These are phyloP conservation scores for Phyllostomus discolor DNA, from an alignment of 2,113 vertebrate genomes.

Conservation along the genomic window DNA sequence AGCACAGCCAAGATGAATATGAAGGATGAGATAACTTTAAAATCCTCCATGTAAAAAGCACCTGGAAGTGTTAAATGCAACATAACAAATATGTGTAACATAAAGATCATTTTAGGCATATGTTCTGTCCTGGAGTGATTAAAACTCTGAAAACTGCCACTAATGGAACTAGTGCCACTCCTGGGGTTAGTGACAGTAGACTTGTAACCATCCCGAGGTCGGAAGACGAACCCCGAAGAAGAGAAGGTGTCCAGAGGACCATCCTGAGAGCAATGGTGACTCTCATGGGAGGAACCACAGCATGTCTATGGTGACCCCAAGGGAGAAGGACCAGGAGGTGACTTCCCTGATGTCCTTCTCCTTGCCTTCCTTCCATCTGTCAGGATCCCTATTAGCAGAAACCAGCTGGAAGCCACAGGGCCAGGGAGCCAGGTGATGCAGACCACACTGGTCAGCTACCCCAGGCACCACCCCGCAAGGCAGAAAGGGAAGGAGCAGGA, in stretches of 20 bases:
- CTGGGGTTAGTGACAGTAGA: too few species aligned
- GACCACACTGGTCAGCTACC: too few species aligned
- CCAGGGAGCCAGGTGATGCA: rapidly evolving
- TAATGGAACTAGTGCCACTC: background rate
- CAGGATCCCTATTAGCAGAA: background rate
- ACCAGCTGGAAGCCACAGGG: background rate
- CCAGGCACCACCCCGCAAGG: background rate
- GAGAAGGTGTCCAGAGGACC: too few species aligned
- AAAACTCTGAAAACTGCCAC: background rate
- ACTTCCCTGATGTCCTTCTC: background rate
- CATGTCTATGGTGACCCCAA: too few species aligned
- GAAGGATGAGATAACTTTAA: background rate
- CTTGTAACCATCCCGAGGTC: background rate
- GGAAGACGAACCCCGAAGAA: background rate
- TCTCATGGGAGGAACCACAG: background rate
- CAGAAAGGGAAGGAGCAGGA: background rate
- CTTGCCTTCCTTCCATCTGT: background rate
- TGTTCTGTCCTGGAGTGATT: background rate
- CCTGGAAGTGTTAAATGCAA: background rate
- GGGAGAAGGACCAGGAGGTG: background rate
- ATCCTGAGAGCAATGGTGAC: background rate
- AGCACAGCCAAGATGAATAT: background rate
- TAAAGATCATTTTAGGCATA: too few species aligned
- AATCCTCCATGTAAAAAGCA: background rate
- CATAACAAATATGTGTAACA: too few species aligned